Base-by-base conservation (phyloP, 2,113 vertebrate species). In the Hucho hucho region DNA sequence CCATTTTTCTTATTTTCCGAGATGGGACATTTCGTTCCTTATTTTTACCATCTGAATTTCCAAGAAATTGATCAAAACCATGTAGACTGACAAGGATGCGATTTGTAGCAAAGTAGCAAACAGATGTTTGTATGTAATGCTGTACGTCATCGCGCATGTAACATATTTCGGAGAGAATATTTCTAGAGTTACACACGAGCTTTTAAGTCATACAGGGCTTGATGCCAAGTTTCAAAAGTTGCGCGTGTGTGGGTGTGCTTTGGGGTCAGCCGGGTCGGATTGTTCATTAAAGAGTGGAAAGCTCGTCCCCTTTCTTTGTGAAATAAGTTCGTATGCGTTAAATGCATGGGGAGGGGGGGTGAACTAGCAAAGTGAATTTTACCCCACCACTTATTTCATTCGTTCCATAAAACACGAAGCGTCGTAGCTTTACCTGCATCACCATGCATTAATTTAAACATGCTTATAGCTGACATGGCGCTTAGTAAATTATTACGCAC, bases 61-160 rank as follows among this genome's bases (percentile, higher is more conserved):
- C 16, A 61, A 61, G n/a, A 61, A 61, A 61, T 61, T 3, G 1
- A 61, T 61, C 18, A 61, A 16, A 66, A 16, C 18, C 26, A 37
- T 66, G 0, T 20, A 32, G 28, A 16, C 3, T 18, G 64, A 29
- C 4, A 29, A 32, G 18, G 0, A 32, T 37, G 28, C 37, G 26
- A 66, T 26, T 29, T 65, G 25, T 1, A 37, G 64, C 28, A 0
- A 11, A 61, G 49, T 61, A 24, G n/a, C 13, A 9, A 20, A 66
- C 64, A 66, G 63, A 28, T 64, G 63, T 64, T 64, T 28, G 63
- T 64, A 16, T 26, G 25, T 28, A 53, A 53, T 53, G 49, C 49
- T 18, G 49, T 28, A 16, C 25, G 14, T 64, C 14, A 18, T 28
- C 12, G 25, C 29, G 25, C 26, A 28, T 65, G 49, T 61, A 7